Conservation (phyloP, 2,113 vertebrate species). For the Gnathonemus echidnorhynchus region DNA sequence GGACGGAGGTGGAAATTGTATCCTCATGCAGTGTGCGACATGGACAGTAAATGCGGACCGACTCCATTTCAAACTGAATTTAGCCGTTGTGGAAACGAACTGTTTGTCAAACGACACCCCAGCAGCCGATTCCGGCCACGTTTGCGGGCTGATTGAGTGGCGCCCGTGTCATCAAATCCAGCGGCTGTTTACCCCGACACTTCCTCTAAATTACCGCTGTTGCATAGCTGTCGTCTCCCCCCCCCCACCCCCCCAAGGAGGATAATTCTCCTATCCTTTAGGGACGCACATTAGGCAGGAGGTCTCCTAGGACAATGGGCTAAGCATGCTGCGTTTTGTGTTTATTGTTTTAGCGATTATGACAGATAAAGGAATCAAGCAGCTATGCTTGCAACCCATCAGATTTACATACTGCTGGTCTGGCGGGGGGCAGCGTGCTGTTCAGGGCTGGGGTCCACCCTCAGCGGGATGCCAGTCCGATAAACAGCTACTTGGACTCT, state of each 20-base stretch:
- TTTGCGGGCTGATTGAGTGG: background rate
- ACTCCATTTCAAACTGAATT: conserved; percentile 10
- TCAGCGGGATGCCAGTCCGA: background rate
- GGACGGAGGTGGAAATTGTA: background rate
- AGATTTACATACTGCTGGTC: background rate
- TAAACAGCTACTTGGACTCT: background rate
- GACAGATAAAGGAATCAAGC: background rate
- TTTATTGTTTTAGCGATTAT: background rate
- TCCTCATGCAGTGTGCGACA: background rate
- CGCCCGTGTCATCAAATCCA: background rate
- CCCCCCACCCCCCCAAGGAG: background rate
- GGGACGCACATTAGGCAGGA: background rate
- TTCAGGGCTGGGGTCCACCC: background rate
- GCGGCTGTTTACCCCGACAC: background rate
- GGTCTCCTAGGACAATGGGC: background rate
- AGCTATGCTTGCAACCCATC: background rate
- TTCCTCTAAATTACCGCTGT: background rate
- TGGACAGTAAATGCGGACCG: background rate
- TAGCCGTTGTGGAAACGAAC: background rate
- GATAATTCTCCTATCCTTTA: background rate
- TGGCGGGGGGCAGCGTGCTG: background rate
- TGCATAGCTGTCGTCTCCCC: background rate
- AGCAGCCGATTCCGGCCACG: background rate
- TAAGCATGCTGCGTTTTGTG: background rate
- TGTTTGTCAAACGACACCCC: background rate